Percentiles rank a stretch among this genome's conserved stretches.
phyloP scores from a whole-genome alignment of 2,888 invertebrate genomes.

The Myopa testacea region DNA sequence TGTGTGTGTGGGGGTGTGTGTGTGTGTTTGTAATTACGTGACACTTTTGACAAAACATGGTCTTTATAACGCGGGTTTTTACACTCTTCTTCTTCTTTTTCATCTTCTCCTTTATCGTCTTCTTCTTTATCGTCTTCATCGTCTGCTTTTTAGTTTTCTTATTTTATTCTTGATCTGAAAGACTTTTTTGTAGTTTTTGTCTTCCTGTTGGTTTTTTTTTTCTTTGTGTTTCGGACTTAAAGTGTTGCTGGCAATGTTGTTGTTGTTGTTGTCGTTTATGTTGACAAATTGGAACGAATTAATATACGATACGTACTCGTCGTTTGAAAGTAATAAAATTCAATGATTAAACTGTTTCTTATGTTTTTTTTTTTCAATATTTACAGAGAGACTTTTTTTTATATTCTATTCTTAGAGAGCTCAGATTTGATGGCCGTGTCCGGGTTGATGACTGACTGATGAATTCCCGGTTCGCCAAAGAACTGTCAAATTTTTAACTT shows the following conservation, averaged over 20 bases:
- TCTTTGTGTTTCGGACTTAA: background rate
- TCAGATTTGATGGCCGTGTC: too few relatives aligned
- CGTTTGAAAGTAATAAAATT: conserved; percentile 15
- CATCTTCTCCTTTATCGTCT: background rate
- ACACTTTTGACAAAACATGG: conserved; percentile 26
- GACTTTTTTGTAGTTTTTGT: background rate
- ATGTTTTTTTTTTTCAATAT: too few relatives aligned
- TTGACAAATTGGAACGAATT: conserved; percentile 20
- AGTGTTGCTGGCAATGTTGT: background rate
- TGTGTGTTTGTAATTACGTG: conserved; percentile 20
- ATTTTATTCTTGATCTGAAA: too few relatives aligned
- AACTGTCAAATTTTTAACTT: too few relatives aligned
- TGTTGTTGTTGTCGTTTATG: background rate
- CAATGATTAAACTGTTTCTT: background rate
- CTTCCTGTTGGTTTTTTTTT: background rate
- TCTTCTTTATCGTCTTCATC: background rate
- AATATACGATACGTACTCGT: background rate
- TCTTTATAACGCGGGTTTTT: background rate
- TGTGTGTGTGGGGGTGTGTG: background rate
- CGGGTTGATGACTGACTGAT: too few relatives aligned
- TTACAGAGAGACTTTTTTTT: too few relatives aligned
- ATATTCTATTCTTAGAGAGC: too few relatives aligned
- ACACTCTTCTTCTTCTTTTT: too few relatives aligned
- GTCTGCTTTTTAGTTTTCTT: background rate
- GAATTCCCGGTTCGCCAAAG: too few relatives aligned